Conservation (phyloP, 2,888 invertebrate genomes). For the Gryllus longicercus region DNA sequence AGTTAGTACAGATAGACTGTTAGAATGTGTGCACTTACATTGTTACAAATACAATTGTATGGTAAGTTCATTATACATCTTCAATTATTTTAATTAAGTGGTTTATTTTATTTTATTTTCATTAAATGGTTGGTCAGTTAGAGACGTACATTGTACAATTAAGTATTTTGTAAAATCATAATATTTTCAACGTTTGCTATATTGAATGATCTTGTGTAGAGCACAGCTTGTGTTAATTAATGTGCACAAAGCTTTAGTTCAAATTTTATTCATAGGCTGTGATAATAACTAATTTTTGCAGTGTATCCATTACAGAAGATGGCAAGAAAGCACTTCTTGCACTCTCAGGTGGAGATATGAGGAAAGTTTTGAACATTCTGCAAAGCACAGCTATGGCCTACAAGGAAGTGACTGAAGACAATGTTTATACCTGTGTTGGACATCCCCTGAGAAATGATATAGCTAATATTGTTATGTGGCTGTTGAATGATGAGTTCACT, state of each 20-base stretch:
- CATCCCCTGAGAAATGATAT: constrained; percentile 91
- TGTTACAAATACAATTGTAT: too few species aligned
- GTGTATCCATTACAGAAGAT: constrained; percentile 79
- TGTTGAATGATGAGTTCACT: constrained; percentile 74
- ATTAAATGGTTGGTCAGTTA: too few species aligned
- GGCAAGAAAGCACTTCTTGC: constrained; percentile 86
- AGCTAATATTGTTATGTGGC: constrained; percentile 79
- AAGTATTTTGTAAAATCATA: too few species aligned
- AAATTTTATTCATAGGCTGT: not conserved
- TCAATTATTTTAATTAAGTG: too few species aligned
- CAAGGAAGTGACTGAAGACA: constrained; percentile 81
- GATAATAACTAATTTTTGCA: constrained; percentile 46
- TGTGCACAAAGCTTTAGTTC: too few species aligned
- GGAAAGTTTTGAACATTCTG: constrained; percentile 91
- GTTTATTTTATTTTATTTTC: too few species aligned
- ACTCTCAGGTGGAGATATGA: constrained; percentile 95
- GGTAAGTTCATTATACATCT: too few species aligned
- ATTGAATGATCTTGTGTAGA: too few species aligned
- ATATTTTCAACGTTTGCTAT: too few species aligned
- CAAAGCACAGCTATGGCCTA: constrained; percentile 95
- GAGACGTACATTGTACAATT: too few species aligned
- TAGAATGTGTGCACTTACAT: too few species aligned
- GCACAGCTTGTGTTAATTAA: not conserved
- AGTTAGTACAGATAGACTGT: too few species aligned
- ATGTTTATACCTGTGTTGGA: constrained; percentile 93